Evolutionary conservation across 2,797 vertebrate genomes (phyloP).

Genomic region (Danio albolineatus): DNA sequence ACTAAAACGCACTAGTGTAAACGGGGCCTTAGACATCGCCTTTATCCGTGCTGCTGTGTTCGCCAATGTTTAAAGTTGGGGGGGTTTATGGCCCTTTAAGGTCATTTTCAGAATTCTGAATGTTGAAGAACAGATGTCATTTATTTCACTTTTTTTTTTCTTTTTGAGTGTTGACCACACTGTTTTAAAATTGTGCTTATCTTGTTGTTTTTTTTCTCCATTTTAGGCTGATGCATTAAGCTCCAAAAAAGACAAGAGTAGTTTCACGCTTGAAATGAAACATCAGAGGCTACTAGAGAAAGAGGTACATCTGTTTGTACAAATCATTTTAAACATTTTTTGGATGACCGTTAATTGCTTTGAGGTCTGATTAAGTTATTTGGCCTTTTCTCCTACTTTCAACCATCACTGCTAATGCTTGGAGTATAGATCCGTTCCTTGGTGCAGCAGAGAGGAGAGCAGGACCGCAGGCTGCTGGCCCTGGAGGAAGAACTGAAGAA

Average conservation of each 20-base stretch:
- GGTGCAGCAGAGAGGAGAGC: conserved; percentile 87
- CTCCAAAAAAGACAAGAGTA: conserved; percentile 79
- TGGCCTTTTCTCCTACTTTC: neutral
- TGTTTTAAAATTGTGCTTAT: neutral
- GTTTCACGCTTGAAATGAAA: conserved; percentile 78
- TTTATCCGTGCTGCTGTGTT: no score
- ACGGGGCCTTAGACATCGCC: no score
- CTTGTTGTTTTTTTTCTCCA: neutral
- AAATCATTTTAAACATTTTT: neutral
- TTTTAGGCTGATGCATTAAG: conserved; percentile 68
- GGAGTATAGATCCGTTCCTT: conserved; percentile 85
- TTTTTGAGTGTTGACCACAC: no score
- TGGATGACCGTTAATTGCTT: neutral
- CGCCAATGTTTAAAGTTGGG: no score
- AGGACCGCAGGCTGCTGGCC: conserved; percentile 82
- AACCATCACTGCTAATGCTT: conserved; percentile 2
- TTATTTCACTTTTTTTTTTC: no score
- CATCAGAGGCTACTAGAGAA: conserved; percentile 88
- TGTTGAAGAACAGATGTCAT: no score
- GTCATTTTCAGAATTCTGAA: no score
- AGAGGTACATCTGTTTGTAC: conserved; percentile 79
- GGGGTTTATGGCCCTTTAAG: no score
- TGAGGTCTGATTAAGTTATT: neutral
- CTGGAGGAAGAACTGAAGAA: conserved; percentile 88
- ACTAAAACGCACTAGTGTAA: no score